Conservation (phyloP, 2,797 vertebrate species). For the Malurus leucopterus region DNA sequence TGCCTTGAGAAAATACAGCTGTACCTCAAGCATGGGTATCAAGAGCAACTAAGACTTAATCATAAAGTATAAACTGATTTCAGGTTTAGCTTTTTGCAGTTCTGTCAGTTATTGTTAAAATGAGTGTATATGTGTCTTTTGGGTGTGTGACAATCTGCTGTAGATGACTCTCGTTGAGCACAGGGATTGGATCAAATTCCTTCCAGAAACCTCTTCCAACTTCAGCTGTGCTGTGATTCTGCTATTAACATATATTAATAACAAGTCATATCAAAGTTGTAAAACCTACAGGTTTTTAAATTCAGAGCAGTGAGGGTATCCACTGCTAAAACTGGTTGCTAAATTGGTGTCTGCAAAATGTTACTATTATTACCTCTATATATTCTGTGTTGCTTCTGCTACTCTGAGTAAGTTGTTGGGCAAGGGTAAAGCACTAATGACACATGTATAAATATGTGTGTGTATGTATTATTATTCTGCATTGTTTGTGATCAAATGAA, state of each 20-base stretch:
- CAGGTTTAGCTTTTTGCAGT: neutral
- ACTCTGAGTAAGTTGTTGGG: neutral
- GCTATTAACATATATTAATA: neutral
- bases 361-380: neutral
- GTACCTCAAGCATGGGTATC: neutral
- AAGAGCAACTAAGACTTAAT: neutral
- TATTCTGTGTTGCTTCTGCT: neutral
- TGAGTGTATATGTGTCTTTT: neutral
- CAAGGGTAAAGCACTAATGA: neutral
- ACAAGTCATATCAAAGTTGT: neutral
- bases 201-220: neutral
- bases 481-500: neutral
- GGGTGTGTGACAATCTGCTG: neutral
- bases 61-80: neutral
- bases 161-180: neutral
- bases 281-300: neutral
- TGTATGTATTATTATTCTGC: neutral
- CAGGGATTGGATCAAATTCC: accelerated
- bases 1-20: neutral
- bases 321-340: neutral
- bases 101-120: neutral
- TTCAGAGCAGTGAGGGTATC: neutral
- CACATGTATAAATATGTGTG: neutral
- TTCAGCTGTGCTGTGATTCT: neutral
- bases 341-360: neutral